Evolutionary conservation across 92 coral and sea anemone species (phyloP).

Genomic region (Zoanthus solanderi): DNA sequence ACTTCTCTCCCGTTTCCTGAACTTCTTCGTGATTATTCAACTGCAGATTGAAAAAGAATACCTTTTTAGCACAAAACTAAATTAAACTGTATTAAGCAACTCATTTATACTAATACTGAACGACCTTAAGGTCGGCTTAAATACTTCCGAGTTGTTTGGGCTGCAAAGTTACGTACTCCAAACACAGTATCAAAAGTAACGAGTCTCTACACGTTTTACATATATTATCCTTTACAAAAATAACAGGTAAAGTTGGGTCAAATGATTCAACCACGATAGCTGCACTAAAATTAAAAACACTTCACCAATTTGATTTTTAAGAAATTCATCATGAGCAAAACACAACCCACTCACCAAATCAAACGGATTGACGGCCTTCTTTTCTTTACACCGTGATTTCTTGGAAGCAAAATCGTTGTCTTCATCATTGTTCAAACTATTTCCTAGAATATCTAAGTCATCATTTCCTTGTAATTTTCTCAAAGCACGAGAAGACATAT

Average conservation of each 20-base stretch:
- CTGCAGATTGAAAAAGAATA: background rate
- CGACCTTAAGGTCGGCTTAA: background rate
- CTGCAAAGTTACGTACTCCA: no score
- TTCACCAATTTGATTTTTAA: background rate
- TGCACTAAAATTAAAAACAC: background rate
- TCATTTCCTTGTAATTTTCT: constrained; percentile 42
- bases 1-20: constrained; percentile 48
- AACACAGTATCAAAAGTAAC: no score
- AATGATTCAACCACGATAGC: background rate
- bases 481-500: constrained; percentile 49
- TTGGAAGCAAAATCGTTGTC: constrained; percentile 2
- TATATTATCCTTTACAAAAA: background rate
- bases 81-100: background rate
- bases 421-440: constrained; percentile 9
- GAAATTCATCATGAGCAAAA: background rate
- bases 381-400: constrained; percentile 27
- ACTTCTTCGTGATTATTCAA: constrained; percentile 17
- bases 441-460: constrained; percentile 17
- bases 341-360: constrained; percentile 25
- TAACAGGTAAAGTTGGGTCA: background rate
- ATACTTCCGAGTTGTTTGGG: no score
- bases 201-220: background rate
- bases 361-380: constrained; percentile 22
- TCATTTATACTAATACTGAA: background rate
- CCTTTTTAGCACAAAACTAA: background rate